Evolutionary conservation across 1,140 invertebrate species (phyloP).

Genomic region (Euwallacea fornicatus): DNA sequence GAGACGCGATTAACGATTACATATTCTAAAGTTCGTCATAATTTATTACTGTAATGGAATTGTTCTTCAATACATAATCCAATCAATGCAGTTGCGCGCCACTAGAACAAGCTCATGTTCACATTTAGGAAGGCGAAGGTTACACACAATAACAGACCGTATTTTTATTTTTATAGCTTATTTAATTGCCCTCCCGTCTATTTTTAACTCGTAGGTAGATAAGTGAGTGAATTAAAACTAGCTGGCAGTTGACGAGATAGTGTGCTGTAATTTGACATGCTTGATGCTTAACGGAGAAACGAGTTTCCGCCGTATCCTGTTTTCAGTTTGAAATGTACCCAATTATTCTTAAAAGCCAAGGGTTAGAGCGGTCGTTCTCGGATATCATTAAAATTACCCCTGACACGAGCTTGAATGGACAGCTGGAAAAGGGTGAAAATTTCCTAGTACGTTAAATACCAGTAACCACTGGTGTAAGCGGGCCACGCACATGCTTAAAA

Average conservation of each 20-base stretch:
- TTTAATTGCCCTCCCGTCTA: slow-evolving; percentile 16
- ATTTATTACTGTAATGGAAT: too few relatives aligned
- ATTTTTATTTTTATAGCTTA: slow-evolving; percentile 32
- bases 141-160: slow-evolving; percentile 11
- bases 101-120: neutral
- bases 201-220: slow-evolving; percentile 26
- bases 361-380: too few relatives aligned
- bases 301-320: neutral
- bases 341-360: neutral
- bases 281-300: neutral
- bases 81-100: neutral
- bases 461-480: neutral
- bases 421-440: neutral
- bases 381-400: too few relatives aligned
- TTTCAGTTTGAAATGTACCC: neutral
- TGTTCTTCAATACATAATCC: too few relatives aligned
- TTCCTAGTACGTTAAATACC: neutral
- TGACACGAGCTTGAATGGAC: neutral
- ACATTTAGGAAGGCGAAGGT: slow-evolving; percentile 18
- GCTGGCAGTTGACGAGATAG: neutral
- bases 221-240: slow-evolving; percentile 18
- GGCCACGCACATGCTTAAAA: neutral
- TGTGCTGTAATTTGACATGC: neutral
- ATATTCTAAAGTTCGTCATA: too few relatives aligned
- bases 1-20: too few relatives aligned